A percentile compares a stretch with the other conserved stretches of the same genome.
Conservation (phyloP, 2,797 vertebrate species). For the Acropternis orthonyx region DNA sequence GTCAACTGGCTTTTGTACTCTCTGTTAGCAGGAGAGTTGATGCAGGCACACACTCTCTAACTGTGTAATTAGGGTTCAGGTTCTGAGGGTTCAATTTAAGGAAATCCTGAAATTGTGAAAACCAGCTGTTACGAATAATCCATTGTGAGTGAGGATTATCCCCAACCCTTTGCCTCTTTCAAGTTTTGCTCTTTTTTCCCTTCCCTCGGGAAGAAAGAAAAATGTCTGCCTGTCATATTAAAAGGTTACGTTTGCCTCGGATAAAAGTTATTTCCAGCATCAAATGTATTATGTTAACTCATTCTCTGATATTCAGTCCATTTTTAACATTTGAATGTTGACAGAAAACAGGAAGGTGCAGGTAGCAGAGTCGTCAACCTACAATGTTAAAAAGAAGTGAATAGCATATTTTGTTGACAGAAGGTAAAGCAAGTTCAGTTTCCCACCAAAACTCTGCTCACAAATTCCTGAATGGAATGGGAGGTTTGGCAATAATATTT, state of each 20-base stretch:
- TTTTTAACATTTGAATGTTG: neutral
- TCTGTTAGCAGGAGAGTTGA: neutral
- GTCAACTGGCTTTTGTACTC: neutral
- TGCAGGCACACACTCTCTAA: neutral
- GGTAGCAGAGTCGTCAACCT: neutral
- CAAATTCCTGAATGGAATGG: neutral
- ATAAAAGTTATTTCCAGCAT: neutral
- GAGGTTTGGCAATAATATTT: neutral
- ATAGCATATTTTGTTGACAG: neutral
- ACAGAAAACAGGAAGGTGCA: neutral
- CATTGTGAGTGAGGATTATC: slow-evolving; percentile 41
- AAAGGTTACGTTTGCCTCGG: neutral
- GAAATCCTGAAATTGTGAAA: slow-evolving; percentile 51
- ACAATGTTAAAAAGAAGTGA: neutral
- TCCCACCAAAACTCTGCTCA: neutral
- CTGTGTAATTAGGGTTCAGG: slow-evolving; percentile 9
- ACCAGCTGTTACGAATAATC: neutral
- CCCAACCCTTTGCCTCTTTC: slow-evolving; percentile 1
- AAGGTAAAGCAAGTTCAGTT: neutral
- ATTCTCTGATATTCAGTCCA: neutral
- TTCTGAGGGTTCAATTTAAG: slow-evolving; percentile 29
- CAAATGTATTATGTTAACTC: neutral
- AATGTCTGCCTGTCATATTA: neutral
- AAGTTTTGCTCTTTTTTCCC: neutral
- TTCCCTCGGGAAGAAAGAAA: neutral